Base-by-base conservation (phyloP, 2,113 vertebrate genomes). In the Andinoacara biseriatus region DNA sequence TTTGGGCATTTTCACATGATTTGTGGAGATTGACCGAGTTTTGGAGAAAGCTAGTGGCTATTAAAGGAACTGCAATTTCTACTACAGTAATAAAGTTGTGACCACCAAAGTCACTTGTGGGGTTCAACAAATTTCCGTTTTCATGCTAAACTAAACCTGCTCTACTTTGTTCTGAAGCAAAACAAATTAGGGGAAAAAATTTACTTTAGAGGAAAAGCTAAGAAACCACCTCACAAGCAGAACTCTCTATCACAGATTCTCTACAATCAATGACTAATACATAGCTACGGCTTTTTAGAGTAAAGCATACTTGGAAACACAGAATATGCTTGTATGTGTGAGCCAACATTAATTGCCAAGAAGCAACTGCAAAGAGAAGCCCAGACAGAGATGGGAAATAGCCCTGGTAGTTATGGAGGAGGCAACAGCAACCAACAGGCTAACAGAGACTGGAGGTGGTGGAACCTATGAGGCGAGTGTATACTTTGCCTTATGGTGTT, bases 321-420 rank as follows among this genome's bases (percentile, higher is more conserved):
- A 62, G 63, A 20, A 20, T 69, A 69, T 69, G 63, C 46, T 74
- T 29, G 57, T 7, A 60, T 76, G 49, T 86, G 85, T 58, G 56
- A 89, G 80, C 72, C 81, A 86, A 82, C 59, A 84, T 52, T 10
- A 69, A 80, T 78, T 82, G 89, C 87, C 89, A 90, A 86, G 83
- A 89, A 79, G 54, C 14, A 4, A 81, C 26, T 8, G 85, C 58
- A 81, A 84, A 86, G 72, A 29, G 33, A 63, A 76, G 49, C 77
- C 56, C 57, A 80, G 52, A 35, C 49, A 59, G 79, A 56, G 46
- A 80, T 62, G 65, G 62, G 82, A 78, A 58, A 86, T 35, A 59
- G 62, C 76, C 57, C 52, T 78, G 79, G 58, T 63, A 80, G 65
- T 67, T 69, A 77, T 22, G 77, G 74, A 81, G 85, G 87, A 85